Base-by-base conservation (phyloP, 2,113 vertebrate species). In the Campylomormyrus tamandua region DNA sequence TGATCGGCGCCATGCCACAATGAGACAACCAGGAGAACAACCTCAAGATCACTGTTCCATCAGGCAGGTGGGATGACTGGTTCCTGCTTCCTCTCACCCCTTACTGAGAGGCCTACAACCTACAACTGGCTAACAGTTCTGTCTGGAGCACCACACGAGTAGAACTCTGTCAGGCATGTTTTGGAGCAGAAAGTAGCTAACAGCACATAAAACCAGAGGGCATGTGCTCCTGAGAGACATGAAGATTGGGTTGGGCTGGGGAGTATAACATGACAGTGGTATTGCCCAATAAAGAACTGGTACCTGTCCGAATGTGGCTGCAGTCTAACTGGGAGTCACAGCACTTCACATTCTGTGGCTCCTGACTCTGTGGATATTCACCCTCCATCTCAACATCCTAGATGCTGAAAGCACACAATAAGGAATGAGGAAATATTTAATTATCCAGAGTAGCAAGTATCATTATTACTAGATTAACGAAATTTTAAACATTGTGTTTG, bases 351-450 rank as follows among this genome's bases (percentile, higher is more conserved):
- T 45, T 53, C 50, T 90, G 66, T 6, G 90, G 24, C 90, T 90
- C 80, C 90, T 89, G 56, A 49, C 21, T 86, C 77, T 90, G 56
- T 35, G 27, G 74, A 24, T 89, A 83, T 35, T 89, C 88, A 48
- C 56, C 77, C 53, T 90, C 90, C 90, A 90, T 90, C 56, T 89
- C 88, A 89, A 88, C 90, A 90, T 90, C 80, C 90, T 89, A 90
- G 56, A 87, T 58, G 46, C 90, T 90, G 87, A 31, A 84, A 8
- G 17, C n/a, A 62, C 49, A 84, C 2, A 84, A 45, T 4, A 84
- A 11, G 39, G 42, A 48, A 84, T n/a, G 42, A 84, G 7, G 7
- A 48, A 48, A 5, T 39, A n/a, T 45, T n/a, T 84, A 1, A 48
- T 80, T 77, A 77, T 17, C 31, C 70, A 77, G 70, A 19, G 74